These are phyloP conservation scores for Cardiocondyla obscurior DNA, from an alignment of 1,140 invertebrate genomes.

Conservation along the genomic window DNA sequence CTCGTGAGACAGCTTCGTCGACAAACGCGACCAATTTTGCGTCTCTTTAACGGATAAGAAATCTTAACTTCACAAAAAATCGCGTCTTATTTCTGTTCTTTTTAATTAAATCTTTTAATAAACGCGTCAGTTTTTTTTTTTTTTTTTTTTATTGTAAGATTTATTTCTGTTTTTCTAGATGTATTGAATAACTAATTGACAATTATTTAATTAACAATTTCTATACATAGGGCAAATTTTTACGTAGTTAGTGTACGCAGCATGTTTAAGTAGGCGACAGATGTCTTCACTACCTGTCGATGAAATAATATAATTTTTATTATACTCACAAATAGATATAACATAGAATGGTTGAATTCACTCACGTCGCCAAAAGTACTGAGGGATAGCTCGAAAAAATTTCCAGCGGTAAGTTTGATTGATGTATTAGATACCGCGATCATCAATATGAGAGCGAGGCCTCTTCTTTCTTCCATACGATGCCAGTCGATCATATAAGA, in stretches of 20 bases:
- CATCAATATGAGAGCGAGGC: constrained; percentile 45
- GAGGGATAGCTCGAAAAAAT: constrained; percentile 46
- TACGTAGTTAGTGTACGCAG: constrained; percentile 32
- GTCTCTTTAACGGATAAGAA: background rate
- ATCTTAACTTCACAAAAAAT: no score
- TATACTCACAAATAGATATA: background rate
- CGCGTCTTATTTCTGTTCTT: no score
- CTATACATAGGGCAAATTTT: background rate
- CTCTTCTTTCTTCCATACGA: constrained; percentile 32
- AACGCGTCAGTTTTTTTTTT: no score
- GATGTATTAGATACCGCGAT: constrained; percentile 61
- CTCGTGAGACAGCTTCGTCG: background rate
- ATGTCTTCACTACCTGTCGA: constrained; percentile 56
- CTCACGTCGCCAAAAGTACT: constrained; percentile 58
- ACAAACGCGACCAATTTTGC: background rate
- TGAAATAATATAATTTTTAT: background rate
- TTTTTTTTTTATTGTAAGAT: no score
- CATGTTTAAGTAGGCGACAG: constrained; percentile 53
- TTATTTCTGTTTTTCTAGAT: no score
- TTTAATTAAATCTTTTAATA: background rate
- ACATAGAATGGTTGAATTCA: background rate
- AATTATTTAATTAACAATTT: constrained; percentile 10
- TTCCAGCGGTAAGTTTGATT: constrained; percentile 59
- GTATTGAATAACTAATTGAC: background rate
- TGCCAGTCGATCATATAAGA: constrained; percentile 67